Conservation (phyloP, 2,888 invertebrate genomes). For the Nemurella pictetii region DNA sequence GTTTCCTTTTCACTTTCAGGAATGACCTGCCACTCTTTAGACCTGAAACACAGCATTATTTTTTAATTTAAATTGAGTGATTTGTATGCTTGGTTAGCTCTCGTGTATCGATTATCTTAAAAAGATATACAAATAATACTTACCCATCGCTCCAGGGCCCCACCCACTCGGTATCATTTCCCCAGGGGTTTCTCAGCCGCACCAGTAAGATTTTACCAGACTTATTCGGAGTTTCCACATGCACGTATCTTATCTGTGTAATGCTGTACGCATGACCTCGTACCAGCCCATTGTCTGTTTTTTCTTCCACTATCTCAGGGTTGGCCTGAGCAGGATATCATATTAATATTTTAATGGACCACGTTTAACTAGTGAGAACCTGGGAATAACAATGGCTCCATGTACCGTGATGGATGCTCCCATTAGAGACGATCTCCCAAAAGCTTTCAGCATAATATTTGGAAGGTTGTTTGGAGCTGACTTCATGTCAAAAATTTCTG, state of each 20-base stretch:
- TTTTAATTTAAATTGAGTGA: too few species aligned
- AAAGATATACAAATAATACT: conserved; percentile 47
- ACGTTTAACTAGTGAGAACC: too few species aligned
- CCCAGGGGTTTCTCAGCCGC: conserved; percentile 73
- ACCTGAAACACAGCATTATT: conserved; percentile 44
- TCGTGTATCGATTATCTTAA: too few species aligned
- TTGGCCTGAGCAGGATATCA: conserved; percentile 54
- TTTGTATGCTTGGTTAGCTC: too few species aligned
- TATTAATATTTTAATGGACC: too few species aligned
- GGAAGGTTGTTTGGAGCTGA: conserved; percentile 54
- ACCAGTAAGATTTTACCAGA: conserved; percentile 52
- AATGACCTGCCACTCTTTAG: conserved; percentile 56
- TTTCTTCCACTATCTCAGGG: conserved; percentile 58
- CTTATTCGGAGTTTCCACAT: conserved; percentile 54
- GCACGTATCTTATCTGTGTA: conserved; percentile 59
- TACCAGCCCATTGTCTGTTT: conserved; percentile 64
- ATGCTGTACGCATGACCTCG: conserved; percentile 73
- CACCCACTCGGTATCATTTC: conserved; percentile 70
- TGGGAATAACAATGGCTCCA: too few species aligned
- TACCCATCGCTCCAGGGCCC: conserved; percentile 71
- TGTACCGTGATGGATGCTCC: conserved; percentile 59
- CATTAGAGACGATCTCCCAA: conserved; percentile 58
- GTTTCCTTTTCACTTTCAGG: conserved; percentile 52
- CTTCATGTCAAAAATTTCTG: conserved; percentile 51
- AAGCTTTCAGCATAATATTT: conserved; percentile 57